phyloP scores from a whole-genome alignment of 2,797 vertebrate genomes.

The Sebastes cheni region DNA sequence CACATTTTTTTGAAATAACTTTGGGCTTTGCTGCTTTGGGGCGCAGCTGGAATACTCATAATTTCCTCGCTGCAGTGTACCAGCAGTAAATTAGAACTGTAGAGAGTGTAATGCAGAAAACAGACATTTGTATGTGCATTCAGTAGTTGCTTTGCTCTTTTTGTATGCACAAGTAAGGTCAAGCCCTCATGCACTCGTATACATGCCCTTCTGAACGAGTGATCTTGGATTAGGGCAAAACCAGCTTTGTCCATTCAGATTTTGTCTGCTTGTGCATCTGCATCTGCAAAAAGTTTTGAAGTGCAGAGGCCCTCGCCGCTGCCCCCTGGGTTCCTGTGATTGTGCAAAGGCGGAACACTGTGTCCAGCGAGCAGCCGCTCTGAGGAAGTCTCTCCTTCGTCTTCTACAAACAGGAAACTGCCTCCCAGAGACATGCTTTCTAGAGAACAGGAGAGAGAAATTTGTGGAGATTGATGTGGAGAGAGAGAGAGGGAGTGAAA shows the following conservation, averaged over 20 bases:
- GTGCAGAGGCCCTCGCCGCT: conserved; percentile 63
- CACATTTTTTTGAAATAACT: not conserved
- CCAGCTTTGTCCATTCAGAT: conserved; percentile 18
- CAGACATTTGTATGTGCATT: conserved; percentile 62
- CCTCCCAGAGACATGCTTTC: conserved; percentile 73
- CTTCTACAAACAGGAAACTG: conserved; percentile 83
- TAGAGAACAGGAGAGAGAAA: conserved; percentile 52
- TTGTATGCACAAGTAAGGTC: conserved; percentile 13
- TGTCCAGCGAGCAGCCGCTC: conserved; percentile 76
- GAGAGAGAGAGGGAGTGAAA: conserved; percentile 26
- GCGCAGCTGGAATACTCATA: conserved; percentile 76
- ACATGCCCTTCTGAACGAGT: conserved; percentile 14
- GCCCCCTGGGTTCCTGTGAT: conserved; percentile 85
- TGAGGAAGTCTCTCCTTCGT: conserved; percentile 82
- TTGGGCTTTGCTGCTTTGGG: not conserved
- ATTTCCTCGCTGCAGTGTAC: conserved; percentile 57
- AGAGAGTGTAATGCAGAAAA: conserved; percentile 75
- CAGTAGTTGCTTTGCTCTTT: not conserved
- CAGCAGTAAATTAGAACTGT: conserved; percentile 72
- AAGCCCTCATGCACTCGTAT: not conserved
- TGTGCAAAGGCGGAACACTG: conserved; percentile 80
- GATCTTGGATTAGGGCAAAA: conserved; percentile 24
- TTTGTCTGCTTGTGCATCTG: conserved; percentile 3
- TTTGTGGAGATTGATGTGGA: conserved; percentile 28
- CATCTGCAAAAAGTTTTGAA: conserved; percentile 33